Percentiles rank a stretch among this genome's conserved stretches.
These are phyloP conservation scores for Zoanthus sansibaricus DNA, from an alignment of 92 coral and sea anemone species.

Conservation along the genomic window DNA sequence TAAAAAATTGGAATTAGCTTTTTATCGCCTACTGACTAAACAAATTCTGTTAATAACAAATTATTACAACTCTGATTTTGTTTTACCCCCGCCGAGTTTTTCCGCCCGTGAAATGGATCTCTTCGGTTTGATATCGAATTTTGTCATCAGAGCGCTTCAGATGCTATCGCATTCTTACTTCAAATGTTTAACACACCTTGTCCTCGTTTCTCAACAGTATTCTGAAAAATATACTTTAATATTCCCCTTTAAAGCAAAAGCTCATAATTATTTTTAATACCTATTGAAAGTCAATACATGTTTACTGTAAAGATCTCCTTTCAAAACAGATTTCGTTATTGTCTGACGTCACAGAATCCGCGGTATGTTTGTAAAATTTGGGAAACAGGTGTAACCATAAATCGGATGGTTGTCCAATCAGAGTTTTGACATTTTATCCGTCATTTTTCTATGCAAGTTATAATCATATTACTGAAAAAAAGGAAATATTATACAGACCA, in stretches of 20 bases:
- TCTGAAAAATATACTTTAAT: neutral
- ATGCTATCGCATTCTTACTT: conserved; percentile 13
- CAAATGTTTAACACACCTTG: conserved; percentile 21
- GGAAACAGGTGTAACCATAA: conserved; percentile 31
- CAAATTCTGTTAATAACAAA: neutral
- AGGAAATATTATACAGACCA: neutral
- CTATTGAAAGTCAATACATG: neutral
- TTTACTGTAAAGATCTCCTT: neutral
- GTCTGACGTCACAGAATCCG: conserved; percentile 11
- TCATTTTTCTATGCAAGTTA: conserved; percentile 27
- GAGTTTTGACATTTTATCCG: conserved; percentile 22
- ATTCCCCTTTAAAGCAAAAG: neutral
- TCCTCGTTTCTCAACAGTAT: neutral
- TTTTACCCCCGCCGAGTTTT: conserved; percentile 1
- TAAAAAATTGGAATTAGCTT: neutral
- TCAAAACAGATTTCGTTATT: neutral
- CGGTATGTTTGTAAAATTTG: neutral
- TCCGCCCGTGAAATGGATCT: conserved; percentile 44
- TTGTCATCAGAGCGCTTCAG: conserved; percentile 5
- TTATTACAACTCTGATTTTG: neutral
- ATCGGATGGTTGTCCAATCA: conserved; percentile 18
- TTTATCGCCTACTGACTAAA: conserved; percentile 6
- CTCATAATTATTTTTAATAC: neutral
- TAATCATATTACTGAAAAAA: conserved; percentile 26
- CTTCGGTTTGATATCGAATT: conserved; percentile 22